phyloP scores from a whole-genome alignment of 2,797 vertebrate genomes.

The Mormyrus proboscirostris region DNA sequence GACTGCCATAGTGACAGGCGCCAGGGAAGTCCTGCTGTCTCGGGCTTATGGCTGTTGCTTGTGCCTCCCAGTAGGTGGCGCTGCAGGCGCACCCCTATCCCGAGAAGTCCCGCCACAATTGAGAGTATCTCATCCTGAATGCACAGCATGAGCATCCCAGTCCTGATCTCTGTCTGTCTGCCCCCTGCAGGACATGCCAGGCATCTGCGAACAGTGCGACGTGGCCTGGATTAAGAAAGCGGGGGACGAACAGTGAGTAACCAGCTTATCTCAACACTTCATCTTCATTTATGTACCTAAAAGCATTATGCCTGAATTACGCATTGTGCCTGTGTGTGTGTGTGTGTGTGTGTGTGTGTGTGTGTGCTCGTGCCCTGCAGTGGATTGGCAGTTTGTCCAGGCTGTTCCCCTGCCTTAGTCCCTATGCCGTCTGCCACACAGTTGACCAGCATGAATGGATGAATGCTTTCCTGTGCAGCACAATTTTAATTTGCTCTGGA shows the following conservation, averaged over 20 bases:
- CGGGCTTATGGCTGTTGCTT: background rate
- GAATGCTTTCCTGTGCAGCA: background rate
- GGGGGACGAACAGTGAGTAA: slow-evolving; percentile 92
- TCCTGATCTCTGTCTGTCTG: slow-evolving; percentile 26
- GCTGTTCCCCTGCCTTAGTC: background rate
- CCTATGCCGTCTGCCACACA: background rate
- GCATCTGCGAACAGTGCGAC: slow-evolving; percentile 83
- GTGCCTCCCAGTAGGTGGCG: background rate
- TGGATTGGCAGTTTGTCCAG: background rate
- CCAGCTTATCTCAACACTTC: background rate
- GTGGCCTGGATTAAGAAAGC: slow-evolving; percentile 98
- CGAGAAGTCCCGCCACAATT: background rate
- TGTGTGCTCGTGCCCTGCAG: background rate
- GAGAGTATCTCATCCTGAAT: background rate
- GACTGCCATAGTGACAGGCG: background rate
- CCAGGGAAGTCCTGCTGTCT: background rate
- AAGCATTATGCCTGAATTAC: background rate
- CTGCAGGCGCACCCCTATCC: background rate
- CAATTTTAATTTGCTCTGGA: background rate
- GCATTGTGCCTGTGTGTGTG: background rate
- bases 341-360: background rate
- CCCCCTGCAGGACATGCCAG: slow-evolving; percentile 74
- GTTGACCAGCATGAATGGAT: background rate
- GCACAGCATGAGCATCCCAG: background rate
- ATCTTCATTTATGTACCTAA: background rate